Evolutionary conservation across 2,797 vertebrate genomes (phyloP).

Genomic region (Macrochelys suwanniensis): DNA sequence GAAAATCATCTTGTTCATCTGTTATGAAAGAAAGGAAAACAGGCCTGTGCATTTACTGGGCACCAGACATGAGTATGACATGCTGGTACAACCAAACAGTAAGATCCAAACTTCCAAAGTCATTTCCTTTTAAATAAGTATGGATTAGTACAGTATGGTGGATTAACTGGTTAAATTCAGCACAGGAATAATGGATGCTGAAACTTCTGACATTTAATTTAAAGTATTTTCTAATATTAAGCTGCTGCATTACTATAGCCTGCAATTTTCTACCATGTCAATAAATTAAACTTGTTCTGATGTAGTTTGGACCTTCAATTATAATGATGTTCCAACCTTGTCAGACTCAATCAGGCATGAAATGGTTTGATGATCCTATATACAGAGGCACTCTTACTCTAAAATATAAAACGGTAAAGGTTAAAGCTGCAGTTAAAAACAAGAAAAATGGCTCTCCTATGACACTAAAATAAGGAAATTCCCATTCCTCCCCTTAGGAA

Average conservation of each 20-base stretch:
- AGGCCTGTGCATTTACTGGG: neutral
- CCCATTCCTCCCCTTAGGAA: neutral
- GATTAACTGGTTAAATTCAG: neutral
- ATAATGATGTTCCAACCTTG: neutral
- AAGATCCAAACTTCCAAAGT: neutral
- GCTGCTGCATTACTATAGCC: neutral
- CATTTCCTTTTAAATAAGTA: neutral
- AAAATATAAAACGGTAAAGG: neutral
- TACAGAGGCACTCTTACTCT: neutral
- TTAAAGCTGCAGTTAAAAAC: neutral
- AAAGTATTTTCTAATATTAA: neutral
- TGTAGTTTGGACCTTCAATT: neutral
- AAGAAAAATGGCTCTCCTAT: neutral
- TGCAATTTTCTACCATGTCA: neutral
- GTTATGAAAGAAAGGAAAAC: neutral
- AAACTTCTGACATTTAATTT: neutral
- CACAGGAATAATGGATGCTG: neutral
- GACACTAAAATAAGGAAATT: neutral
- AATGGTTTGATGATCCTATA: neutral
- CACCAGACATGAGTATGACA: neutral
- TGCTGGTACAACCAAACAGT: neutral
- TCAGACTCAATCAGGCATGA: neutral
- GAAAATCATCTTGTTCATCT: neutral
- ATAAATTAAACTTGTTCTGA: neutral
- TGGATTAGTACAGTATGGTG: neutral